Conservation (phyloP, 2,797 vertebrate species). For the Micropoecilia bifurca region DNA sequence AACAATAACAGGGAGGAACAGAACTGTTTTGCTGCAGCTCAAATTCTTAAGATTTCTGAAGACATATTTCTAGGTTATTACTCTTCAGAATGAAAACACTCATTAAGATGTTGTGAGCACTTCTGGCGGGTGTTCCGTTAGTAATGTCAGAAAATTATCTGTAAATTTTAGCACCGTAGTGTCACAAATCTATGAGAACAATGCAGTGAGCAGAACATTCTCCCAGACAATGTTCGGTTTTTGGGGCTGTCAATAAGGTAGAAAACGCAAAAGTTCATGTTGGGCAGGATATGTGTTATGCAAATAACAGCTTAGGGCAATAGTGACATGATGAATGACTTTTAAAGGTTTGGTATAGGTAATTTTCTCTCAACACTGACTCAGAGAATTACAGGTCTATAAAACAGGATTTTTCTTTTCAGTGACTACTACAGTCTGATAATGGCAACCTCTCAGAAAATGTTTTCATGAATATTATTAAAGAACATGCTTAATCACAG, state of each 20-base stretch:
- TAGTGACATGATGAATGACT: neutral
- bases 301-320: neutral
- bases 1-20: neutral
- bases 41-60: neutral
- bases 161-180: slow-evolving; percentile 1
- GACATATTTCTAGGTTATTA: neutral
- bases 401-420: neutral
- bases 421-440: neutral
- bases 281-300: neutral
- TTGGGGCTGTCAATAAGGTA: neutral
- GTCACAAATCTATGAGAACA: neutral
- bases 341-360: neutral
- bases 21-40: neutral
- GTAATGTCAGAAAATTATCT: neutral
- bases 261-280: neutral
- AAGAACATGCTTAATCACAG: neutral
- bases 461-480: neutral
- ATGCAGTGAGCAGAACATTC: neutral
- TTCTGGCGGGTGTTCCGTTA: neutral
- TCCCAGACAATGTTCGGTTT: neutral
- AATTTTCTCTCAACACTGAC: neutral
- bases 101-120: slow-evolving; percentile 4
- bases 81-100: neutral
- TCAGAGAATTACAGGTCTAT: neutral
- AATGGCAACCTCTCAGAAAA: neutral